Evolutionary conservation across 1,140 invertebrate species (phyloP), one percentile per base, ranked within the genome.

Genomic region (Pomacea maculata): DNA sequence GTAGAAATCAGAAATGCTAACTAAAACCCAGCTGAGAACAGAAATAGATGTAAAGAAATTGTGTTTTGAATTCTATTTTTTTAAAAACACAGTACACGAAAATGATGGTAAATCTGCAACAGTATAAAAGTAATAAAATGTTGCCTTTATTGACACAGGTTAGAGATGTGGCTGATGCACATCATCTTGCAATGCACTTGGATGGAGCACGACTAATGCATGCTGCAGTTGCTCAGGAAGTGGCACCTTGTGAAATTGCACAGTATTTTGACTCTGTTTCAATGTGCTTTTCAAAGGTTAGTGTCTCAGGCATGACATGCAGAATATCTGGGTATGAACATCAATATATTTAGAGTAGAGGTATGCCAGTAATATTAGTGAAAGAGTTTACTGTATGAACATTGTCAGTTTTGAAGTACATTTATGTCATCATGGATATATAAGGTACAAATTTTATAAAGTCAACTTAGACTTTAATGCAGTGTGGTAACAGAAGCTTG

Each of bases 141-240:
- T 61, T 61, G 15, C 57, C 15, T 61, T 61, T 61, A 1, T 61
- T 61, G 57, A 88, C 88, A 11, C 81, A 94, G 89, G 89, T 97
- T 1, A 91, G 93, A 12, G 87, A 88, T 15, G 82, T 96, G 21
- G 94, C 95, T 10, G 94, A 94, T 80, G 91, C 93, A 54, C 86
- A 94, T 86, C 92, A 93, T 21, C 89, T 98, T 2, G 93, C 93
- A 0, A 88, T 98, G 9, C 98, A 99, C 89, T 94, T 98, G 94
- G 98, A 99, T 90, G 98, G 98, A 11, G 97, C 98, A 0, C 91
- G 98, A 75, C 86, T 99, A n/a, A 95, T 98, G 92, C 98, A 99
- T 90, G 97, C 97, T 3, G 94, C 94, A 0, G 92, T 95, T 15
- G 93, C 93, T 29, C 92, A 94, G 2, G 92, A 93, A 21, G 92